Evolutionary conservation across 2,113 vertebrate species (phyloP).

Genomic region (Neotragus pygmaeus): DNA sequence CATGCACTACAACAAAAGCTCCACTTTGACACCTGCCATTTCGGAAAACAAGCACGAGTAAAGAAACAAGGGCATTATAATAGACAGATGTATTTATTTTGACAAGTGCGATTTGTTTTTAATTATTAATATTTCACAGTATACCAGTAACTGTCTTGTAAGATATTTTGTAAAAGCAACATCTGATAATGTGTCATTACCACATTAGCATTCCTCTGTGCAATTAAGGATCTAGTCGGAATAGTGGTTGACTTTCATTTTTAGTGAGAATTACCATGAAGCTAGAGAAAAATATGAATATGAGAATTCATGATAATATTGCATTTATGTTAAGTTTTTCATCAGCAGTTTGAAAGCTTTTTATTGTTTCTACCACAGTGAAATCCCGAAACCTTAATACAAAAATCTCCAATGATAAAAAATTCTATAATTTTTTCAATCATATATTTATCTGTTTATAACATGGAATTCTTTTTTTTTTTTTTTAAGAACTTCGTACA

Average conservation of each 20-base stretch:
- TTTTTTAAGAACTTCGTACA: neutral
- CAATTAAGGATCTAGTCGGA: conserved; percentile 44
- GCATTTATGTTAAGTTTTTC: neutral
- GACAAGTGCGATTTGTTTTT: conserved; percentile 69
- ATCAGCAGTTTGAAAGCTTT: neutral
- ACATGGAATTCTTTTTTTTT: neutral
- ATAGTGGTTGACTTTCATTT: conserved; percentile 25
- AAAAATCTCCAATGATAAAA: neutral
- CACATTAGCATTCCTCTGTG: conserved; percentile 39
- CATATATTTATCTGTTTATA: neutral
- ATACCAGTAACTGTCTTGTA: conserved; percentile 51
- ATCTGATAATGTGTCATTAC: conserved; percentile 67
- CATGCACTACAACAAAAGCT: conserved; percentile 43
- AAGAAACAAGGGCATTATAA: conserved; percentile 35
- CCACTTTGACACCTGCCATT: conserved; percentile 64
- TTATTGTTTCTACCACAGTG: neutral
- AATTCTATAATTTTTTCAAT: neutral
- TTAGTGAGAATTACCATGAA: conserved; percentile 35
- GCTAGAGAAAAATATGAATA: neutral
- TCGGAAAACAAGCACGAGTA: conserved; percentile 30
- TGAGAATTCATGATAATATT: neutral
- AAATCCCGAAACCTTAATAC: neutral
- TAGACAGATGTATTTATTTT: conserved; percentile 68
- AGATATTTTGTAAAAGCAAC: conserved; percentile 41
- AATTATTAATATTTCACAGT: conserved; percentile 71